A percentile compares a stretch with the other conserved stretches of the same genome.
phyloP scores from a whole-genome alignment of 2,888 invertebrate species.

The Ormyrus pomaceus region DNA sequence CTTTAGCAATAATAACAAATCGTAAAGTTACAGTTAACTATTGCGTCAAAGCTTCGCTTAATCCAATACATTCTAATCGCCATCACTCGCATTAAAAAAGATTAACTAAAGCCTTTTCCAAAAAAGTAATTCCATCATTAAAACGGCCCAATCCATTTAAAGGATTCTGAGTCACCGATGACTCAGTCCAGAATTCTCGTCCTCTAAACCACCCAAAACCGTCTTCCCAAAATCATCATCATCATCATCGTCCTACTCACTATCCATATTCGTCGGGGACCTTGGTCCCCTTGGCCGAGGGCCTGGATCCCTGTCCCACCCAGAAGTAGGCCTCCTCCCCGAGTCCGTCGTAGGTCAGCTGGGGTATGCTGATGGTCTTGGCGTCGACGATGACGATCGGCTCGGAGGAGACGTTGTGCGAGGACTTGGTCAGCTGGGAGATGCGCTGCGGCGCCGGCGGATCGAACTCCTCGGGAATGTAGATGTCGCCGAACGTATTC shows the following conservation, averaged over 20 bases:
- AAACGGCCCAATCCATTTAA: too few species aligned
- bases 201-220: too few species aligned
- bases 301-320: slow-evolving; percentile 92
- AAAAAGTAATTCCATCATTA: too few species aligned
- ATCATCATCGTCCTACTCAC: slow-evolving; percentile 79
- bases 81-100: too few species aligned
- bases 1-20: too few species aligned
- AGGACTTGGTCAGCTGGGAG: slow-evolving; percentile 79
- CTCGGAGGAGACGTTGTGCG: slow-evolving; percentile 83
- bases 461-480: slow-evolving; percentile 93
- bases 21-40: too few species aligned
- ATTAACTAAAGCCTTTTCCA: too few species aligned
- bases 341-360: slow-evolving; percentile 87
- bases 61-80: too few species aligned
- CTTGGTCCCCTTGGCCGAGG: slow-evolving; percentile 86
- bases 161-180: too few species aligned
- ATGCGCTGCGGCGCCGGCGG: slow-evolving; percentile 85
- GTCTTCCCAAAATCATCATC: too few species aligned
- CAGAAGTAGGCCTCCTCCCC: slow-evolving; percentile 90
- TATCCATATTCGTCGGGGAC: slow-evolving; percentile 95
- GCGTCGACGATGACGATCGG: slow-evolving; percentile 87
- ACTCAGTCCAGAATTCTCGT: too few species aligned
- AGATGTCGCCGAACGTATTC: slow-evolving; percentile 93
- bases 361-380: slow-evolving; percentile 85
- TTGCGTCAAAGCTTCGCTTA: too few species aligned